These are phyloP conservation scores for Baryphthengus martii DNA, from an alignment of 2,113 vertebrate genomes.

Conservation along the genomic window DNA sequence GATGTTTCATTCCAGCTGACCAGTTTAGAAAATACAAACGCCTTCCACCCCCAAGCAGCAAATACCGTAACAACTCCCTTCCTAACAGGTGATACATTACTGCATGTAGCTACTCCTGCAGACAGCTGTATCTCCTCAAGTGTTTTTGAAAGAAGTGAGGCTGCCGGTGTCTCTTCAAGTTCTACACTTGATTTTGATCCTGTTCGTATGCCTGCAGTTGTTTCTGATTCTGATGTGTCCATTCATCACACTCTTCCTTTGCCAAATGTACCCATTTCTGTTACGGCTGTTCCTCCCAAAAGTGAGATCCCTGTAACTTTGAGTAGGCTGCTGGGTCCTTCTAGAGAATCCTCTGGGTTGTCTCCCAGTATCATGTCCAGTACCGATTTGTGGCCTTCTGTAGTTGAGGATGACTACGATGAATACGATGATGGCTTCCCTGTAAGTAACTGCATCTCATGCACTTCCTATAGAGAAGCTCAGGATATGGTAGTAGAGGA, in stretches of 20 bases:
- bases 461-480: slow-evolving; percentile 75
- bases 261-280: slow-evolving; percentile 70
- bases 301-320: slow-evolving; percentile 60
- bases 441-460: slow-evolving; percentile 81
- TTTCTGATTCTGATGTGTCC: slow-evolving; percentile 49
- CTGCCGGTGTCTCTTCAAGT: slow-evolving; percentile 45
- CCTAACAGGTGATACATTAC: slow-evolving; percentile 34
- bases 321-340: slow-evolving; percentile 59
- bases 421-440: slow-evolving; percentile 72
- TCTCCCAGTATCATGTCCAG: slow-evolving; percentile 61
- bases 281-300: slow-evolving; percentile 70
- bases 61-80: slow-evolving; percentile 55
- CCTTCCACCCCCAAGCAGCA: neutral
- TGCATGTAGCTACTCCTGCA: slow-evolving; percentile 45
- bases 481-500: slow-evolving; percentile 78
- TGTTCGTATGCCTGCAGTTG: slow-evolving; percentile 51
- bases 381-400: slow-evolving; percentile 54
- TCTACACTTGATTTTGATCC: slow-evolving; percentile 41
- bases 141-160: slow-evolving; percentile 53
- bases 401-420: slow-evolving; percentile 70
- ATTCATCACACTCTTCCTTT: slow-evolving; percentile 56
- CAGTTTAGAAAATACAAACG: slow-evolving; percentile 57
- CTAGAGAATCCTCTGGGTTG: slow-evolving; percentile 65
- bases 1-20: slow-evolving; percentile 59
- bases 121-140: slow-evolving; percentile 14